Percentiles rank a stretch among this genome's conserved stretches.
These are phyloP conservation scores for Pteronotus mesoamericanus DNA, from an alignment of 2,797 vertebrate species.

Conservation along the genomic window DNA sequence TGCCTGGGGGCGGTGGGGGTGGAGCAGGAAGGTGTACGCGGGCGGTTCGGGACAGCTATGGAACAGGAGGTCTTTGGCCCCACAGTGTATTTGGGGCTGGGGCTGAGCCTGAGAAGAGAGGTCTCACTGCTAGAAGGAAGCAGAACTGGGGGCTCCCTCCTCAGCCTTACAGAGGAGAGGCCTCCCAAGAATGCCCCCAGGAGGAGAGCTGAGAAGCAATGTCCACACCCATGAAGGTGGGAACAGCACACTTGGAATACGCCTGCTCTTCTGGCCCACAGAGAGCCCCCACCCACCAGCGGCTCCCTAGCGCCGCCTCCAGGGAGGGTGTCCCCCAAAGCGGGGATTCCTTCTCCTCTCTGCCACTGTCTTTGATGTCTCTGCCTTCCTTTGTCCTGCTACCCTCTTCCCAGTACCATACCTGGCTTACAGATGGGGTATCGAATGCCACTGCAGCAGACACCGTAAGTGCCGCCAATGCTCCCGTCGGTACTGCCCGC, in stretches of 20 bases:
- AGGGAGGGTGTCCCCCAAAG: background rate
- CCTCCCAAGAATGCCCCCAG: background rate
- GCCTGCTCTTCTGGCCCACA: background rate
- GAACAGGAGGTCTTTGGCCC: background rate
- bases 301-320: background rate
- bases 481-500: background rate
- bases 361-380: background rate
- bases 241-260: background rate
- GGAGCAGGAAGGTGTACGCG: background rate
- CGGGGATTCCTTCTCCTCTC: background rate
- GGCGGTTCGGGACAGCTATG: rapidly evolving
- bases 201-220: background rate
- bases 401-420: background rate
- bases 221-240: rapidly evolving
- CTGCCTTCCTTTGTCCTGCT: background rate
- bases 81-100: too few species aligned
- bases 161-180: background rate
- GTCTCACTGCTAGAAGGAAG: background rate
- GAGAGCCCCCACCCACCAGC: background rate
- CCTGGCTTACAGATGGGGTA: background rate
- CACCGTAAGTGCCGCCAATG: rapidly evolving
- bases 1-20: background rate
- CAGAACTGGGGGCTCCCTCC: background rate
- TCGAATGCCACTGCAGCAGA: background rate
- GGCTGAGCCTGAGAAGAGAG: background rate